Conservation (phyloP, 2,797 vertebrate species). For the Phataginus tricuspis region DNA sequence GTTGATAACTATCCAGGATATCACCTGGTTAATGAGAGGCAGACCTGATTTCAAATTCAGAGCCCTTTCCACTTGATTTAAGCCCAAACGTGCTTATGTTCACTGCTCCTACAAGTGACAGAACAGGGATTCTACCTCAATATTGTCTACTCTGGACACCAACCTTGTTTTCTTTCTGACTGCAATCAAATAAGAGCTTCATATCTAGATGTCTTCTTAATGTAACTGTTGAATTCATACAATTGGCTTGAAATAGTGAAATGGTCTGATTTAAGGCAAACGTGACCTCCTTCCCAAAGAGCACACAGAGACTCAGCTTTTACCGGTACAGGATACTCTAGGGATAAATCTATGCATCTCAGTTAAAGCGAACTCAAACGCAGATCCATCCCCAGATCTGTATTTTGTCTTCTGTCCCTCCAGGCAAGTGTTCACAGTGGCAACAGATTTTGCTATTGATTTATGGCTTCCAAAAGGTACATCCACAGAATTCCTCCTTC, state of each 20-base stretch:
- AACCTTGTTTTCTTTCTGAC: no score
- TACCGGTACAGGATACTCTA: not conserved
- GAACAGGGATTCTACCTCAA: not conserved
- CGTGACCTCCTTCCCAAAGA: not conserved
- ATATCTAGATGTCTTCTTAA: not conserved
- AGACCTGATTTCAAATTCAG: not conserved
- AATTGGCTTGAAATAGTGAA: not conserved
- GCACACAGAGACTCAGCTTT: not conserved
- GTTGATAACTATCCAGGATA: fast-evolving
- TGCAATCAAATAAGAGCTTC: not conserved
- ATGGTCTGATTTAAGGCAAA: not conserved
- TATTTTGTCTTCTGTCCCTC: constrained; percentile 33
- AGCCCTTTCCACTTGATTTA: not conserved
- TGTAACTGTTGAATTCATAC: not conserved
- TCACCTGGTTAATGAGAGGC: not conserved
- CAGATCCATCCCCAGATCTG: not conserved
- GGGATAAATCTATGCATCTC: not conserved
- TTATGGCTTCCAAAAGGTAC: constrained; percentile 32
- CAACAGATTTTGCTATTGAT: not conserved
- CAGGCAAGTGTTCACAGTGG: not conserved
- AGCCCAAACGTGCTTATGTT: fast-evolving
- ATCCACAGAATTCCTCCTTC: not conserved
- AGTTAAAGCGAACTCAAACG: constrained; percentile 34
- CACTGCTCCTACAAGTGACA: not conserved
- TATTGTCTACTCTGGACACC: not conserved